Base-by-base conservation (phyloP, 37 sponge, comb jelly and placozoan species). In the Hormiphora californensis region DNA sequence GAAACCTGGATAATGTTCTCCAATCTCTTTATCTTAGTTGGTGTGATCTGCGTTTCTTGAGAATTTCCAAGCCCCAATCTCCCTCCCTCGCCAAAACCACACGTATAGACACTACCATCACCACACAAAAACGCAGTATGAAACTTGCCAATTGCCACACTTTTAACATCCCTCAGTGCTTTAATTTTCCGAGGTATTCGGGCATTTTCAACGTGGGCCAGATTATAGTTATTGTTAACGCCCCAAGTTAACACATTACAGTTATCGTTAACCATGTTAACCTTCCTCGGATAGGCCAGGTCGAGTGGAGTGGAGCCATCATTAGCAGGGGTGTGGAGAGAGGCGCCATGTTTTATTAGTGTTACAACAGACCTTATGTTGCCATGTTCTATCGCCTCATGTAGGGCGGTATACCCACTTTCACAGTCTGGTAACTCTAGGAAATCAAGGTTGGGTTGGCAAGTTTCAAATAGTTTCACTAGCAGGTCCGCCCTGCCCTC, bases 11-110 rank as follows among this genome's bases (percentile, higher is more conserved):
- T 32, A 23, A 86, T 86, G 19, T 86, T 86, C n/a, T 35, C 54
- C 7, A 86, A 40, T 11, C 44, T 43, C 0, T 39, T 39, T 28
- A 86, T 86, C n/a, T 40, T 21, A 4, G 86, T 57, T 54, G 85
- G 63, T 4, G 40, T 53, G 15, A 86, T 33, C 0, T 19, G 11
- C 17, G 92, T 91, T n/a, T n/a, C n/a, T 17, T 90, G 87, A 63
- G 94, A 94, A 81, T 89, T 87, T 23, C 92, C 95, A 86, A 94
- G 92, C 4, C 99, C 99, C 8, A 97, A 91, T 43, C 99, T 86
- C 0, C 96, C 95, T 39, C 99, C 99, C 19, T 63, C 41, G 0
- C 99, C 99, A 86, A 91, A 90, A 23, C 99, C 99, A 93, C 95
- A 93, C 22, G 94, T 91, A 69, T 90, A 88, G 32, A 97, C 95